phyloP scores from a whole-genome alignment of 2,888 invertebrate genomes.

The Lithophane ornitopus region DNA sequence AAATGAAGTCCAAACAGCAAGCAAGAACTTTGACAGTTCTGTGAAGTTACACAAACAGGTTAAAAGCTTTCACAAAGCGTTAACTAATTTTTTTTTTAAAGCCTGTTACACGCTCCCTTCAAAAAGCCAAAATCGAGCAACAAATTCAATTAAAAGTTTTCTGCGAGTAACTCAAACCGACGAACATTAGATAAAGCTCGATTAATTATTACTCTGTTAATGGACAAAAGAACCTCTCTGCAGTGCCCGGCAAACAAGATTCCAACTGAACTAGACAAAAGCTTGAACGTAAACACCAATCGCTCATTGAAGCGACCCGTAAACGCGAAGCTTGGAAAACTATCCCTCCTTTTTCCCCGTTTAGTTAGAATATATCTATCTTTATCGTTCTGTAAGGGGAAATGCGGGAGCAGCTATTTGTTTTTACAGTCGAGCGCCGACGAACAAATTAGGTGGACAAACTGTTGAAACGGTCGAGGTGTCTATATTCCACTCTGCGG shows the following conservation, averaged over 20 bases:
- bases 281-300: slow-evolving; percentile 85
- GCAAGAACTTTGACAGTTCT: slow-evolving; percentile 56
- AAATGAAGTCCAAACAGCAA: slow-evolving; percentile 48
- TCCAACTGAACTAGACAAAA: slow-evolving; percentile 85
- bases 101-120: slow-evolving; percentile 79
- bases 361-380: slow-evolving; percentile 82
- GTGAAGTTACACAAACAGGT: slow-evolving; percentile 67
- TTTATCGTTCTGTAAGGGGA: slow-evolving; percentile 83
- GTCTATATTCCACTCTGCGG: slow-evolving; percentile 87
- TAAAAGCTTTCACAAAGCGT: slow-evolving; percentile 74
- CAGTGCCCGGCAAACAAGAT: slow-evolving; percentile 85
- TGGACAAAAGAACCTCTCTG: slow-evolving; percentile 85
- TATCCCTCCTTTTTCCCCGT: slow-evolving; percentile 81
- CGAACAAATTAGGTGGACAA: slow-evolving; percentile 91
- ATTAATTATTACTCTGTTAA: slow-evolving; percentile 87
- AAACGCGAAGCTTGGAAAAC: slow-evolving; percentile 79
- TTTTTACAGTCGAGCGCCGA: slow-evolving; percentile 89
- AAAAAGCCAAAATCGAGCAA: slow-evolving; percentile 86
- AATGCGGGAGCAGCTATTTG: slow-evolving; percentile 88
- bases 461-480: slow-evolving; percentile 89
- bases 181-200: slow-evolving; percentile 85
- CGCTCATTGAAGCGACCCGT: slow-evolving; percentile 83
- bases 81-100: slow-evolving; percentile 81
- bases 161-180: slow-evolving; percentile 83
- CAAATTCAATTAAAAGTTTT: slow-evolving; percentile 89